These are phyloP conservation scores for Pipistrellus pygmaeus DNA, from an alignment of 2,797 vertebrate genomes.

Conservation along the genomic window DNA sequence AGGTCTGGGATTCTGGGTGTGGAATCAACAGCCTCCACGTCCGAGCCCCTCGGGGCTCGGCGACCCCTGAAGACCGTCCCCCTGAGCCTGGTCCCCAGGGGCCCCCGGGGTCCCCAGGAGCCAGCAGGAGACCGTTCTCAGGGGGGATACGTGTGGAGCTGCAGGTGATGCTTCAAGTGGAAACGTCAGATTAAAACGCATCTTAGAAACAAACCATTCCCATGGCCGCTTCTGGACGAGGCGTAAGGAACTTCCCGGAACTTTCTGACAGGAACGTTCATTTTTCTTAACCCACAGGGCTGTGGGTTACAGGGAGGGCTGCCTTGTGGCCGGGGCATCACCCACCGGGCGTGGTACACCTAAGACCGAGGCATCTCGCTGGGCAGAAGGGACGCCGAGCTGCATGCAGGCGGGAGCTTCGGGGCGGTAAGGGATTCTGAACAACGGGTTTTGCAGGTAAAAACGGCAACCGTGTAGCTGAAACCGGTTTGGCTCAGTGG, in stretches of 20 bases:
- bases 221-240: background rate
- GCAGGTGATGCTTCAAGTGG: constrained; percentile 22
- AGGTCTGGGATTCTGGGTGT: constrained; percentile 14
- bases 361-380: background rate
- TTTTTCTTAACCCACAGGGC: background rate
- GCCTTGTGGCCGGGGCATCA: background rate
- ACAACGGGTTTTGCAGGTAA: constrained; percentile 15
- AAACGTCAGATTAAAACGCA: background rate
- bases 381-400: background rate
- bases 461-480: background rate
- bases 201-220: background rate
- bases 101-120: background rate
- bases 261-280: background rate
- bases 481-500: too few relatives aligned
- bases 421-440: background rate
- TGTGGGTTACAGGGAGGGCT: background rate
- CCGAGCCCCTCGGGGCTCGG: background rate
- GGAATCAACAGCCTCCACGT: background rate
- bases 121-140: background rate
- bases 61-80: background rate
- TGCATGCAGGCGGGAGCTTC: background rate
- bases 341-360: accelerated
- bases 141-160: background rate
- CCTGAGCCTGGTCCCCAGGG: background rate
- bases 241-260: background rate